Percentiles rank a stretch among this genome's conserved stretches.
These are phyloP conservation scores for Yoshiicerus persimilis DNA, from an alignment of 1,140 invertebrate species.

Conservation along the genomic window DNA sequence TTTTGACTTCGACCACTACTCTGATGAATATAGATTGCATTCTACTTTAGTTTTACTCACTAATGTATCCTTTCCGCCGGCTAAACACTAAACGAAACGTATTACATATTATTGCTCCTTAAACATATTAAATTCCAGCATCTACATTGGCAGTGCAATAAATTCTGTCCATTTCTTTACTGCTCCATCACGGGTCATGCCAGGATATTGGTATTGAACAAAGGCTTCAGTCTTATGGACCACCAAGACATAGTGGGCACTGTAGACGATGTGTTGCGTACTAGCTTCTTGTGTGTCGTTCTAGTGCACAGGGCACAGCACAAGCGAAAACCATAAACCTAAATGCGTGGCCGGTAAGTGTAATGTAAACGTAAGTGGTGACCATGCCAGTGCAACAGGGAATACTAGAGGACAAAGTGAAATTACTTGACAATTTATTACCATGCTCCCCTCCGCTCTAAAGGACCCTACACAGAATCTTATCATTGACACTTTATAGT, in stretches of 20 bases:
- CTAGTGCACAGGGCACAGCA: not conserved
- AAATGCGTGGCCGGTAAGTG: not conserved
- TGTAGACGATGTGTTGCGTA: too few species aligned
- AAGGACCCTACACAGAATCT: not conserved
- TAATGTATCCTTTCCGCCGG: not conserved
- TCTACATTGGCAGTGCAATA: not conserved
- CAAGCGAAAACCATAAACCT: not conserved
- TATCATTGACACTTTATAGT: not conserved
- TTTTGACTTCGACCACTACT: not conserved
- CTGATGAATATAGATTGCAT: not conserved
- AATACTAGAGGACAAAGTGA: not conserved
- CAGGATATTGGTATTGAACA: too few species aligned
- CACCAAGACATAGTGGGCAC: not conserved
- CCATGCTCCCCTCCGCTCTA: not conserved
- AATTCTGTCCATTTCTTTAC: not conserved
- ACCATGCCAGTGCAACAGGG: not conserved
- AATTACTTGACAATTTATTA: constrained; percentile 13
- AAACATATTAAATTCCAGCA: not conserved
- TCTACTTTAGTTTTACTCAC: not conserved
- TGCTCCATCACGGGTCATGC: too few species aligned
- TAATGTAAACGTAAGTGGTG: too few species aligned
- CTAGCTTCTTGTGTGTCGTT: not conserved
- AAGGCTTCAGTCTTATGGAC: not conserved
- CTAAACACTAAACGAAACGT: not conserved
- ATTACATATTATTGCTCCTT: not conserved